Percentiles rank a stretch among this genome's conserved stretches.
Conservation (phyloP, 2,113 vertebrate genomes). For the human region DNA sequence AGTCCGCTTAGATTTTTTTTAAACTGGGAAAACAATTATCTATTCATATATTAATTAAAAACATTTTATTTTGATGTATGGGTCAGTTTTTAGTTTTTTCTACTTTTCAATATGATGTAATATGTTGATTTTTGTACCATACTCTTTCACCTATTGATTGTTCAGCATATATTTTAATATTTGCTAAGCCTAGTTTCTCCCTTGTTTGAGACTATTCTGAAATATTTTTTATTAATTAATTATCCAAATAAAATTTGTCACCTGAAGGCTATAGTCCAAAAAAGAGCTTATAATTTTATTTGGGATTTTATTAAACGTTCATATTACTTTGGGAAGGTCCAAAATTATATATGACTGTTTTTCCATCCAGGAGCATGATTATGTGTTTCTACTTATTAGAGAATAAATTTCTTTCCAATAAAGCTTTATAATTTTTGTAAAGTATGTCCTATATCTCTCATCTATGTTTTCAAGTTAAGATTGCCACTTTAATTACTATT, state of each 20-base stretch:
- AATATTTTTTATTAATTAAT: constrained; percentile 12
- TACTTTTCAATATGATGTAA: not conserved
- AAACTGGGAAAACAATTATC: not conserved
- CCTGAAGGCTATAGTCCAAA: not conserved
- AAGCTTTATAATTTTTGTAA: not conserved
- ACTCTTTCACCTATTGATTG: not conserved
- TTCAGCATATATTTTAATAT: not conserved
- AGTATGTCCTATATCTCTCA: not conserved
- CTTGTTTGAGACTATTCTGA: not conserved
- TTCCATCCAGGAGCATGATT: not conserved
- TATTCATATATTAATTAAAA: not conserved
- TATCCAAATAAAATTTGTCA: not conserved
- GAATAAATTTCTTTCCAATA: not conserved
- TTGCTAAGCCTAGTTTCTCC: not conserved
- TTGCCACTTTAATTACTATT: not conserved
- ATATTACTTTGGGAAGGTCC: not conserved
- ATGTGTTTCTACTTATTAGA: not conserved
- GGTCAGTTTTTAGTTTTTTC: not conserved
- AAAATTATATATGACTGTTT: not conserved
- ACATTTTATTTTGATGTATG: not conserved
- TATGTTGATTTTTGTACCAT: not conserved
- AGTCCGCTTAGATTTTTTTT: not conserved
- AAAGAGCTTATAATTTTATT: not conserved
- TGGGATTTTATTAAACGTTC: not conserved
- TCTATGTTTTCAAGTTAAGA: not conserved